Percentiles rank a stretch among this genome's conserved stretches.
Conservation (phyloP, 2,888 invertebrate species). For the Lissonota sp. region DNA sequence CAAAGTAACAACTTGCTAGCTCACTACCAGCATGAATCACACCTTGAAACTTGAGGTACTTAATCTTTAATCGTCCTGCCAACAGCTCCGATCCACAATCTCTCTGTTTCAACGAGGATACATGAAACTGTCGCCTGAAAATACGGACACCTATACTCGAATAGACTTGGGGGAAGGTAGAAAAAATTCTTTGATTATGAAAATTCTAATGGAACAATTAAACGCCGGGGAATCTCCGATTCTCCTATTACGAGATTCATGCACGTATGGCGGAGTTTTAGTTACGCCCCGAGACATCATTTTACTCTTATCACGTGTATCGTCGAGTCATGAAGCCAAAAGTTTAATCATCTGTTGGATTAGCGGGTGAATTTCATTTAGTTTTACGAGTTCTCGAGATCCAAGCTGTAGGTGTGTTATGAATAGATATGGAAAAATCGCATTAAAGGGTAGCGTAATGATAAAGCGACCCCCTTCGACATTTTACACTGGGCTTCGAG, state of each 20-base stretch:
- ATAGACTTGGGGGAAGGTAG: conserved; percentile 3
- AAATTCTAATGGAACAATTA: conserved; percentile 31
- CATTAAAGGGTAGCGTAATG: conserved; percentile 63
- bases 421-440: conserved; percentile 55
- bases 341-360: conserved; percentile 81
- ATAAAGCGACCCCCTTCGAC: conserved; percentile 70
- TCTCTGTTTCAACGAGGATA: background rate
- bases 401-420: conserved; percentile 43
- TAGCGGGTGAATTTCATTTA: conserved; percentile 81
- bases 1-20: conserved; percentile 33
- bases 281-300: background rate
- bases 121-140: conserved; percentile 29
- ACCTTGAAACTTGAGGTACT: conserved; percentile 25
- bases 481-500: conserved; percentile 59
- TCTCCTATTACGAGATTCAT: conserved; percentile 46
- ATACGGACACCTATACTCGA: background rate
- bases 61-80: conserved; percentile 37
- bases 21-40: conserved; percentile 24
- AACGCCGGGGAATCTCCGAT: conserved; percentile 43
- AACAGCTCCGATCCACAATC: conserved; percentile 21
- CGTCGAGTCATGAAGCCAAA: conserved; percentile 55
- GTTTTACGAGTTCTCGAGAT: conserved; percentile 82
- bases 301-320: background rate
- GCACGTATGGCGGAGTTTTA: conserved; percentile 58
- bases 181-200: conserved; percentile 9